Evolutionary conservation across 2,888 invertebrate species (phyloP), one percentile per base, ranked within the genome.

Genomic region (Pachliopta kotzebuea): DNA sequence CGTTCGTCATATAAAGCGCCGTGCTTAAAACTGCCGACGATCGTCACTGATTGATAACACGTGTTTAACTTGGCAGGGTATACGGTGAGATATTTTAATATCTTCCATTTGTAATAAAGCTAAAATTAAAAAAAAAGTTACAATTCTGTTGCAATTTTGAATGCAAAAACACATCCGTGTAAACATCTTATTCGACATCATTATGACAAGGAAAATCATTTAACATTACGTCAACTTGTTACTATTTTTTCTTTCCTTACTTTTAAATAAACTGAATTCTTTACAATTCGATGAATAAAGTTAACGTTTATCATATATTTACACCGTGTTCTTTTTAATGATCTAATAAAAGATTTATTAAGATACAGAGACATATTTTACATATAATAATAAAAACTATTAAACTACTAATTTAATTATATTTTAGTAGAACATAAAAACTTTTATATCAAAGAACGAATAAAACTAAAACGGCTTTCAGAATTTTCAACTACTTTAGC

Each of bases 31-130:
- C 79, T 79, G 78, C 81, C 85, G 81, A 76, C 84, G 67, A 69
- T 76, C 69, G 70, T 68, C 71, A 69, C 78, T 85, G 85, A 90
- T 90, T 86, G 83, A 88, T 87, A 86, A 84, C 90, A 91, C 78
- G 79, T 91, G 89, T 81, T 71, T 72, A 71, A 71, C 73, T 72
- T 72, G 69, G 69, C 65, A 69, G 70, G 67, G 64, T 70, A 71
- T 69, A 53, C 53, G 37, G 56, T 60, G 59, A 37, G 56, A 23
- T 21, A 45, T 45, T 7, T n/a, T 8, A 45, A 45, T n/a, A n/a
- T 45, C n/a, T 45, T 45, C 18, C n/a, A 45, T 45, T 45, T 37
- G 37, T 37, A n/a, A 45, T n/a, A 45, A n/a, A 45, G 45, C 4
- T n/a, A 4, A 7, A 45, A 4, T 45, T 45, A 11, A 37, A 37